phyloP scores from a whole-genome alignment of 2,797 vertebrate genomes.

The Meriones psammophilus region DNA sequence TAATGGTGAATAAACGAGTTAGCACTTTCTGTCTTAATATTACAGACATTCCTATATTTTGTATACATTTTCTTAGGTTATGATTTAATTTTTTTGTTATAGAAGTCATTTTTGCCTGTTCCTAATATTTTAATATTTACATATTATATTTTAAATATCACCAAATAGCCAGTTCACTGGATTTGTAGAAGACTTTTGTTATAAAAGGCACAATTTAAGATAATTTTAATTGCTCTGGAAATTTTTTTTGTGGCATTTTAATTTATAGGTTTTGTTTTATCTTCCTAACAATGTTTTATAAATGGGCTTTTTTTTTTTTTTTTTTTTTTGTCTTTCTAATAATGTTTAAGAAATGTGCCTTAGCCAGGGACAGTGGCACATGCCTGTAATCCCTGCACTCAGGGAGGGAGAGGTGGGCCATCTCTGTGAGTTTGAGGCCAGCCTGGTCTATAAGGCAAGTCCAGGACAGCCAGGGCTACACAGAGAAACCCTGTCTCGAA shows the following conservation, averaged over 20 bases:
- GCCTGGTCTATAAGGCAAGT: too few relatives aligned
- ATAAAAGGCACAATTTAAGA: conserved; percentile 1
- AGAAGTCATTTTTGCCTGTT: not conserved
- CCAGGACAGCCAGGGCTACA: too few relatives aligned
- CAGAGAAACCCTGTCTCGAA: too few relatives aligned
- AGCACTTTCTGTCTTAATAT: not conserved
- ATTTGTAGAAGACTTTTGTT: conserved; percentile 10
- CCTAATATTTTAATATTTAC: conserved; percentile 39
- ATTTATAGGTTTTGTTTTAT: not conserved
- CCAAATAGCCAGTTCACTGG: not conserved
- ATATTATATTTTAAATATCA: conserved; percentile 27
- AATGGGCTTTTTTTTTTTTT: not conserved
- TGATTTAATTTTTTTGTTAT: not conserved
- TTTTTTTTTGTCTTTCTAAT: not conserved
- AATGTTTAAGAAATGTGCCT: not conserved
- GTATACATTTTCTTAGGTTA: conserved; percentile 28
- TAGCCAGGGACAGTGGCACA: not conserved
- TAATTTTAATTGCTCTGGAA: not conserved
- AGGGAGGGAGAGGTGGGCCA: too few relatives aligned
- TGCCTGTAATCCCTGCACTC: too few relatives aligned
- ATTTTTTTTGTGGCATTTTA: not conserved
- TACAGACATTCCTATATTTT: not conserved
- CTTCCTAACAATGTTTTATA: not conserved
- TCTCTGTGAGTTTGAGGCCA: too few relatives aligned
- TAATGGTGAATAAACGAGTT: not conserved